These are phyloP conservation scores for Steatornis caripensis DNA, from an alignment of 2,113 vertebrate genomes.

Conservation along the genomic window DNA sequence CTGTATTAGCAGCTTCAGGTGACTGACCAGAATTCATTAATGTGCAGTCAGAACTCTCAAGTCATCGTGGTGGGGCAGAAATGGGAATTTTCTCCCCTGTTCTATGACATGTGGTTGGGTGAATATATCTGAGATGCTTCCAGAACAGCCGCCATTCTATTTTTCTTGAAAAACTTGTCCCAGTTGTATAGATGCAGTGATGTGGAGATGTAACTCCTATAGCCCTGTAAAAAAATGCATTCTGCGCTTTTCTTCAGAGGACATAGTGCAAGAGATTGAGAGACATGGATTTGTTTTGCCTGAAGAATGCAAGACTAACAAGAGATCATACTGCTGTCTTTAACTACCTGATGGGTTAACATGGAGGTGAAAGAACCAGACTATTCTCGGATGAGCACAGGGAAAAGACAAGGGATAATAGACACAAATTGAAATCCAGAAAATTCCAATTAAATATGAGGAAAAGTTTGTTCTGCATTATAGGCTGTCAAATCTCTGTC, in stretches of 20 bases:
- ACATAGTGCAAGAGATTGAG: neutral
- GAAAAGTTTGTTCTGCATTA: neutral
- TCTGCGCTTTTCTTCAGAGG: neutral
- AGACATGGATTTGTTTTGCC: neutral
- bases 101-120: neutral
- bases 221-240: neutral
- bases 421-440: neutral
- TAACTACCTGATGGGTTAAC: neutral
- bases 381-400: neutral
- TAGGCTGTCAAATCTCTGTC: neutral
- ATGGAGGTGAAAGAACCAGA: neutral
- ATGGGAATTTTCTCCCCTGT: neutral
- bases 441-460: neutral
- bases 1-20: neutral
- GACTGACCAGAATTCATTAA: neutral
- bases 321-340: neutral
- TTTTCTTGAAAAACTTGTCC: neutral
- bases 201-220: neutral
- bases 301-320: neutral
- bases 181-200: neutral
- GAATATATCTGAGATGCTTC: neutral
- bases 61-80: neutral
- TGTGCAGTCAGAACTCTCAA: neutral
- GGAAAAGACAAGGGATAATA: neutral
- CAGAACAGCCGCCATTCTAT: neutral